A percentile compares a stretch with the other conserved stretches of the same genome.
These are phyloP conservation scores for Fistularia tabacaria DNA, from an alignment of 2,797 vertebrate genomes.

Conservation along the genomic window DNA sequence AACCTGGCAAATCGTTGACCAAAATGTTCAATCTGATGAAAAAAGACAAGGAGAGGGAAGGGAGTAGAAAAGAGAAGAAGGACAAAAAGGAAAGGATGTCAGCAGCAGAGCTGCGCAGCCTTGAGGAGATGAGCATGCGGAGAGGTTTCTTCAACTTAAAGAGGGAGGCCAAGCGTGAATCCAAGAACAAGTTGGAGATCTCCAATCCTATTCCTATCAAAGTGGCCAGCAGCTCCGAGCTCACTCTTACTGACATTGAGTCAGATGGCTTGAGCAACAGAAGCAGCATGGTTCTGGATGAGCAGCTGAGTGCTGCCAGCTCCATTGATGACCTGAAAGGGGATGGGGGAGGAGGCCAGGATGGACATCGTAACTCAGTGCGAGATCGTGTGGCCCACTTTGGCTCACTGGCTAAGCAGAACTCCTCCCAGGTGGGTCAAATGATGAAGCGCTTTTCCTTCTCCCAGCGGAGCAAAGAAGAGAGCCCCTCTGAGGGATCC, in stretches of 20 bases:
- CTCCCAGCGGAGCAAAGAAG: conserved; percentile 91
- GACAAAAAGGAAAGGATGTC: conserved; percentile 97
- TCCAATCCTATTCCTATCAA: conserved; percentile 98
- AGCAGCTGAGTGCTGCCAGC: conserved; percentile 90
- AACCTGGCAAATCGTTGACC: conserved; percentile 31
- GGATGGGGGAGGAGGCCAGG: conserved; percentile 73
- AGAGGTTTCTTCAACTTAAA: conserved; percentile 96
- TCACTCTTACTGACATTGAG: conserved; percentile 91
- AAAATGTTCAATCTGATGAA: conserved; percentile 95
- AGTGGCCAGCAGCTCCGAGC: conserved; percentile 88
- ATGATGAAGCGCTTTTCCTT: conserved; percentile 98
- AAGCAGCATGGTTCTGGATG: conserved; percentile 88
- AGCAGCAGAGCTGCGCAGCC: conserved; percentile 87
- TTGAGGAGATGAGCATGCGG: conserved; percentile 96
- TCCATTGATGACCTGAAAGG: conserved; percentile 90
- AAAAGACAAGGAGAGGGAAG: conserved; percentile 89
- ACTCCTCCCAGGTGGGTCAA: conserved; percentile 86
- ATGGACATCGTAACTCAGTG: conserved; percentile 83
- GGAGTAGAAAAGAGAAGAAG: conserved; percentile 88
- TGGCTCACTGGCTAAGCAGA: conserved; percentile 90
- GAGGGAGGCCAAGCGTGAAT: conserved; percentile 88
- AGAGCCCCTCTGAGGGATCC: conserved; percentile 89
- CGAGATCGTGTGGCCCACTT: conserved; percentile 90
- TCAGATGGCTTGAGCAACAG: conserved; percentile 87
- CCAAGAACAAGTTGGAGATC: conserved; percentile 89